Conservation (phyloP, 2,113 vertebrate species). For the Microcebus jonahi region DNA sequence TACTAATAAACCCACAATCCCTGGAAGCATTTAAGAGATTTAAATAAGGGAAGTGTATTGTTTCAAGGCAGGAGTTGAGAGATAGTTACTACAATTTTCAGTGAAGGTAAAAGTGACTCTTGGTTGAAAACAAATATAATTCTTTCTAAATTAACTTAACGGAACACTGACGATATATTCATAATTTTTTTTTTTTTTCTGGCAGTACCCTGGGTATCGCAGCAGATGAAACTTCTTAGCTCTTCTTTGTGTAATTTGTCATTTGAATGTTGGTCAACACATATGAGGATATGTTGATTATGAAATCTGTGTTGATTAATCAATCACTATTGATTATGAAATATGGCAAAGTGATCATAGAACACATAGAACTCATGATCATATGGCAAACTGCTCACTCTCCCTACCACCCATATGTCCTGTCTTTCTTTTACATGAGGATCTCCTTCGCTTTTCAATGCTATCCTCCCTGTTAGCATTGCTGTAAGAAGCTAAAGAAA, state of each 20-base stretch:
- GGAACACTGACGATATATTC: background rate
- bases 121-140: constrained; percentile 23
- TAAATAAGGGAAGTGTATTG: background rate
- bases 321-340: too few species aligned
- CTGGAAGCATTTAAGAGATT: background rate
- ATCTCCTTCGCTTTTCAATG: background rate
- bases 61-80: background rate
- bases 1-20: background rate
- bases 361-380: too few species aligned
- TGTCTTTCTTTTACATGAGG: background rate
- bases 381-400: background rate
- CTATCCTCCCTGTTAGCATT: background rate
- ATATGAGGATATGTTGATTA: too few species aligned
- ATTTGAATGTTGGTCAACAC: background rate
- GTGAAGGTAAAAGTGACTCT: background rate
- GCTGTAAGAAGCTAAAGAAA: background rate
- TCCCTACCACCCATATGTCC: background rate
- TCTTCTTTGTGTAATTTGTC: constrained; percentile 2
- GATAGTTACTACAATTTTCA: background rate
- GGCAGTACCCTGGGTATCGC: background rate
- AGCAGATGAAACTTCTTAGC: background rate
- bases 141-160: background rate
- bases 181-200: constrained; percentile 14
- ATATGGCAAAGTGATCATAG: background rate
- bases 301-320: too few species aligned